Conservation (phyloP, 1,140 invertebrate species). For the Drosophila sucinea region DNA sequence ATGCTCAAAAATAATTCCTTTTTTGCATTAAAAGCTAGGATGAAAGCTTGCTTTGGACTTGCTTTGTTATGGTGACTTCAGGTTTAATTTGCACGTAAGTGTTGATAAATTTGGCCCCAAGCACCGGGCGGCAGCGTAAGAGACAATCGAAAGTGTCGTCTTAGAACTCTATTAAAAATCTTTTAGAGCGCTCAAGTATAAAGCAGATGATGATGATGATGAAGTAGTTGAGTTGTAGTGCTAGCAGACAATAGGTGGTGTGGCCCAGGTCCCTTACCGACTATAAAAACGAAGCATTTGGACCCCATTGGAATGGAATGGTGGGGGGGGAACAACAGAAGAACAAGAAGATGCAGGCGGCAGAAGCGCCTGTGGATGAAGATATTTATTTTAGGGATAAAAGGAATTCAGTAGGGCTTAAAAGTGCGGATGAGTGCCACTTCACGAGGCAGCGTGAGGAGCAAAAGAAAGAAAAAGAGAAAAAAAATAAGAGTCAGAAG, state of each 20-base stretch:
- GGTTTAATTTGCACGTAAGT: constrained; percentile 74
- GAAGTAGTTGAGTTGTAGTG: constrained; percentile 41
- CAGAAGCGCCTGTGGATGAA: constrained; percentile 66
- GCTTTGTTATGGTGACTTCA: constrained; percentile 41
- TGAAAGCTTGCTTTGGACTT: background rate
- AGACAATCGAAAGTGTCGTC: constrained; percentile 81
- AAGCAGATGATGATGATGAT: constrained; percentile 71
- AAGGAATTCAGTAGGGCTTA: constrained; percentile 82
- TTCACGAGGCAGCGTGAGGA: constrained; percentile 72
- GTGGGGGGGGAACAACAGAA: constrained; percentile 36
- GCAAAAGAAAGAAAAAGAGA: constrained; percentile 35
- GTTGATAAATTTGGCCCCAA: constrained; percentile 13
- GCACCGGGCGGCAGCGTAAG: constrained; percentile 29
- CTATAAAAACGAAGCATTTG: constrained; percentile 59
- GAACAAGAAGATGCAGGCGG: constrained; percentile 26
- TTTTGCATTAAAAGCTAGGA: no score
- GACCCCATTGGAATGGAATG: constrained; percentile 22
- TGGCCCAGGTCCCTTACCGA: constrained; percentile 34
- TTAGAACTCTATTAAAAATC: constrained; percentile 82
- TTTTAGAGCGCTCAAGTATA: constrained; percentile 68
- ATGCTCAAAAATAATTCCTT: no score
- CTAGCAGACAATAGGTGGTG: constrained; percentile 44
- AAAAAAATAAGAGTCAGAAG: constrained; percentile 12
- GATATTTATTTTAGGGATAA: constrained; percentile 83
- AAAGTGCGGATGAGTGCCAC: constrained; percentile 82